Conservation (phyloP, 2,113 vertebrate species). For the Lepidothrix coronata region DNA sequence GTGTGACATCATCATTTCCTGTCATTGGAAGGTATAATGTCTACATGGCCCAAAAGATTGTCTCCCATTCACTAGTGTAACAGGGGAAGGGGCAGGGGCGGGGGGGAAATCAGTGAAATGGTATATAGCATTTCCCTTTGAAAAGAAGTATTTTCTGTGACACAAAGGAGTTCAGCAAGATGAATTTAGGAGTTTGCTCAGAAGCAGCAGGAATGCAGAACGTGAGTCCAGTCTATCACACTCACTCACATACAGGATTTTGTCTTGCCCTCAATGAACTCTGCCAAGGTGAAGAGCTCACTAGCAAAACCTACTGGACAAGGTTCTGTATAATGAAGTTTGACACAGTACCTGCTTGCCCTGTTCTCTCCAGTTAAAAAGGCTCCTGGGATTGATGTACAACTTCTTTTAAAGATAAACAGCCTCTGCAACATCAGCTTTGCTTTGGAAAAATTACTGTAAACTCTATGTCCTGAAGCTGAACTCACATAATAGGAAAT, state of each 20-base stretch:
- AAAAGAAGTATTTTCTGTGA: not conserved
- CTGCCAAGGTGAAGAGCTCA: not conserved
- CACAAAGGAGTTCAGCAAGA: not conserved
- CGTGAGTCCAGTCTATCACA: not conserved
- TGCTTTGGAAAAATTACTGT: not conserved
- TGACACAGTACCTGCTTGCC: not conserved
- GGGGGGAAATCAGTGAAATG: not conserved
- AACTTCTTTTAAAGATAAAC: not conserved
- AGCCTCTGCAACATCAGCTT: not conserved
- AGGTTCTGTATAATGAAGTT: not conserved
- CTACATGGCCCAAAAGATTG: not conserved
- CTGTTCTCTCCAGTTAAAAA: not conserved
- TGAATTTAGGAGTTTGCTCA: not conserved
- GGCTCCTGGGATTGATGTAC: not conserved
- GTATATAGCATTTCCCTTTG: not conserved
- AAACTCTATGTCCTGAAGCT: not conserved
- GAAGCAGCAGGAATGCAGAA: not conserved
- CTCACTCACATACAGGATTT: not conserved
- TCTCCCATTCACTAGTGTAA: not conserved
- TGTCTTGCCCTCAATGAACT: not conserved
- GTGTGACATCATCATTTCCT: not conserved
- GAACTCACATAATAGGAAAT: not conserved
- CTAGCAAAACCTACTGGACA: not conserved
- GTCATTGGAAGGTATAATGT: not conserved
- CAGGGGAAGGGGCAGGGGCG: fast-evolving